phyloP scores from a whole-genome alignment of 2,797 vertebrate species.

The Acipenser transmontanus region DNA sequence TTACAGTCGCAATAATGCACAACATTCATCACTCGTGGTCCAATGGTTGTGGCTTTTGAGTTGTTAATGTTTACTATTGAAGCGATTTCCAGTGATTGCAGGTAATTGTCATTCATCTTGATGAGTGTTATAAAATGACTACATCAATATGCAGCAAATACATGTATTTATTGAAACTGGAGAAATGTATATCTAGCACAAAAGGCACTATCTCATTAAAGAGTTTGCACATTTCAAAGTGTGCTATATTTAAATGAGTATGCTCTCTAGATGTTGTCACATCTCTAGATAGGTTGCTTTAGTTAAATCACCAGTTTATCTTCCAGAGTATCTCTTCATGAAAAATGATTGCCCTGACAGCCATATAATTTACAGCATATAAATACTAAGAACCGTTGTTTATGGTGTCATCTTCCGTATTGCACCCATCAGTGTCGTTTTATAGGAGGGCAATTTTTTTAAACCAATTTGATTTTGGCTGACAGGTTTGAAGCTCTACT shows the following conservation, averaged over 20 bases:
- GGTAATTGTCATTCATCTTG: too few species aligned
- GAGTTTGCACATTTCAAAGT: constrained; percentile 9
- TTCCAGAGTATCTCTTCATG: constrained; percentile 47
- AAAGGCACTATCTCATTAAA: neutral
- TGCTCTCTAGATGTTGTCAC: constrained; percentile 40
- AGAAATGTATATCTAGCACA: too few species aligned
- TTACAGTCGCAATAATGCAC: too few species aligned
- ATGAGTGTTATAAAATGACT: too few species aligned
- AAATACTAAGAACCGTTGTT: constrained; percentile 51
- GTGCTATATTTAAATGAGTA: constrained; percentile 37
- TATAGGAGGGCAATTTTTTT: constrained; percentile 21
- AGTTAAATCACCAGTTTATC: constrained; percentile 59
- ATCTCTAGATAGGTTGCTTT: constrained; percentile 48
- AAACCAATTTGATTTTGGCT: constrained; percentile 17
- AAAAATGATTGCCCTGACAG: constrained; percentile 57
- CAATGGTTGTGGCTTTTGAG: too few species aligned
- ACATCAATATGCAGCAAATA: too few species aligned
- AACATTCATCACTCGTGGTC: too few species aligned
- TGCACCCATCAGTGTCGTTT: constrained; percentile 45
- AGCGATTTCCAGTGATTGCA: too few species aligned
- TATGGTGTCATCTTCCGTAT: constrained; percentile 37
- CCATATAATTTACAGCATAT: constrained; percentile 59
- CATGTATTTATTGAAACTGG: too few species aligned
- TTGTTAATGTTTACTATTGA: too few species aligned
- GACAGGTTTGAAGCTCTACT: constrained; percentile 8